These are phyloP conservation scores for Chelon auratus DNA, from an alignment of 2,797 vertebrate species.

Conservation along the genomic window DNA sequence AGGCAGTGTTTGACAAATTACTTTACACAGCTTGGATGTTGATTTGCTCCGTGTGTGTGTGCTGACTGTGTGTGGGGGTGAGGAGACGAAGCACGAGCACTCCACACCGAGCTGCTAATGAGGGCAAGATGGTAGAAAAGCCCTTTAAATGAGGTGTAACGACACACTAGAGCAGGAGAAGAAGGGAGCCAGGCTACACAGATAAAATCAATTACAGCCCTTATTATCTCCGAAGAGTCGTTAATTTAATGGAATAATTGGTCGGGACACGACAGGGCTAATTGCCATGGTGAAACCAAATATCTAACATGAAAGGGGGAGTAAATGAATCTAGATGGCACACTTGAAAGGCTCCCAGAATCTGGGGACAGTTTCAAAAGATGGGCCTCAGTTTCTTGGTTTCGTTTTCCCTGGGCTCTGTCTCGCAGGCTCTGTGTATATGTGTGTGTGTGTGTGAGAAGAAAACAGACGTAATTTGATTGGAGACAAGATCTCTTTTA, in stretches of 20 bases:
- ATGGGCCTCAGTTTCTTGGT: constrained; percentile 70
- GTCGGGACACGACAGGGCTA: constrained; percentile 72
- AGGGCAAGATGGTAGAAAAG: constrained; percentile 68
- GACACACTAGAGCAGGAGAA: constrained; percentile 62
- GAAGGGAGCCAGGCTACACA: constrained; percentile 41
- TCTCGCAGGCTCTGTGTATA: constrained; percentile 39
- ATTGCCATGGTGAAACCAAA: constrained; percentile 82
- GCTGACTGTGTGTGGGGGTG: not conserved
- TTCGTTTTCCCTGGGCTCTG: constrained; percentile 60
- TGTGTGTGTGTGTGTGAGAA: not conserved
- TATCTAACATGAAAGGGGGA: constrained; percentile 77
- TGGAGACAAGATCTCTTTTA: constrained; percentile 56
- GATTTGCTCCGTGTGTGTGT: constrained; percentile 38
- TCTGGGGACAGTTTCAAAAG: constrained; percentile 77
- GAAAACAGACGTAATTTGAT: constrained; percentile 45
- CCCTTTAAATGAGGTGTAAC: constrained; percentile 75
- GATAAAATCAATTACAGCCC: constrained; percentile 77
- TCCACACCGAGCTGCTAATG: constrained; percentile 72
- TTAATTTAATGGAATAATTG: constrained; percentile 81
- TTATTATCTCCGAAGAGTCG: constrained; percentile 70
- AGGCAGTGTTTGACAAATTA: constrained; percentile 84
- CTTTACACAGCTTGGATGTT: constrained; percentile 73
- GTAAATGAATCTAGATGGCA: constrained; percentile 81
- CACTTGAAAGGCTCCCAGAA: constrained; percentile 70
- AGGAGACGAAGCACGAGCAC: constrained; percentile 23